Conservation (phyloP, 92 coral and sea anemone species). For the Phenganax stokvisi region DNA sequence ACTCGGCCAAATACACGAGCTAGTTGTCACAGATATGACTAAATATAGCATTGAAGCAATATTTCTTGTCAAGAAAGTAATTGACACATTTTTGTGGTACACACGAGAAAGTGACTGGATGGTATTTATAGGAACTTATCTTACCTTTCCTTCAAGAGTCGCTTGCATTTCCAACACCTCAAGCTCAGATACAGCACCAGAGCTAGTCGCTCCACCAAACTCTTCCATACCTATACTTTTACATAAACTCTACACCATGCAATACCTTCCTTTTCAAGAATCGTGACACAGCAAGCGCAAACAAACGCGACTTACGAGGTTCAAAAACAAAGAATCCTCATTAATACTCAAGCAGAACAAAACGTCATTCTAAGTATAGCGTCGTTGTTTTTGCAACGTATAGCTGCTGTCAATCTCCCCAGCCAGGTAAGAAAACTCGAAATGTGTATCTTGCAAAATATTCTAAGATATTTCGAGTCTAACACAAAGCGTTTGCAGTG, state of each 20-base stretch:
- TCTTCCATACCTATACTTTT: conserved; percentile 7
- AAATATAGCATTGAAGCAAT: too few relatives aligned
- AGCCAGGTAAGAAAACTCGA: conserved; percentile 7
- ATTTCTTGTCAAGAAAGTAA: too few relatives aligned
- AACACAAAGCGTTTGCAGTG: conserved; percentile 17
- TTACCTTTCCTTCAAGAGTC: conserved; percentile 44
- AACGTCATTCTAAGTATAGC: too few relatives aligned
- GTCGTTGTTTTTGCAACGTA: neutral
- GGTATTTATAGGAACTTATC: too few relatives aligned
- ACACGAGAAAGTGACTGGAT: too few relatives aligned
- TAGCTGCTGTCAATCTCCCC: neutral
- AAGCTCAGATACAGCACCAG: conserved; percentile 44
- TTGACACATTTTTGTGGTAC: too few relatives aligned
- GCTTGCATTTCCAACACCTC: conserved; percentile 75
- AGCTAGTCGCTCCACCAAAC: conserved; percentile 2
- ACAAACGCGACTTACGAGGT: neutral
- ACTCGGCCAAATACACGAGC: too few relatives aligned
- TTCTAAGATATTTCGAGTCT: too few relatives aligned
- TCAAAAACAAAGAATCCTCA: neutral
- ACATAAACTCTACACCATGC: conserved; percentile 25
- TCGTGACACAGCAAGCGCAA: conserved; percentile 5
- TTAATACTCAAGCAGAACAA: neutral
- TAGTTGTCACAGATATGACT: too few relatives aligned
- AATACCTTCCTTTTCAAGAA: neutral
- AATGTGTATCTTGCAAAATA: neutral